A percentile compares a stretch with the other conserved stretches of the same genome.
Evolutionary conservation across 2,888 invertebrate genomes (phyloP).

Genomic region (Pachymerium ferrugineum): DNA sequence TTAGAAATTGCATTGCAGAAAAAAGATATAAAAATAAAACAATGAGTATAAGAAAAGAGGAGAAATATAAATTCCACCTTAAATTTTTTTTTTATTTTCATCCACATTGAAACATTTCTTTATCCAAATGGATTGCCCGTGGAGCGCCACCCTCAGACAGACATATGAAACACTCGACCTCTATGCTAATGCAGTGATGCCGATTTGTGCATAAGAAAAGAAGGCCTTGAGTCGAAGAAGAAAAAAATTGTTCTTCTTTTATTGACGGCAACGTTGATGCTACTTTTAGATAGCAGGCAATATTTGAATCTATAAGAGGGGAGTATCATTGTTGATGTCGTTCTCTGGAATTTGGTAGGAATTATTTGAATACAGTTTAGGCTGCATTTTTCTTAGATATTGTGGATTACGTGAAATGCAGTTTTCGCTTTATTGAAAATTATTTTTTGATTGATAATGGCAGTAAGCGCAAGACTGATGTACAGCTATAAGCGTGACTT

Average conservation of each 20-base stretch:
- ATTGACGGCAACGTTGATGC: not conserved
- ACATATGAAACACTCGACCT: constrained; percentile 4
- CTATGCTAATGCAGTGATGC: constrained; percentile 9
- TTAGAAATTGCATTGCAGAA: not conserved
- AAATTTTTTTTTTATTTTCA: not conserved
- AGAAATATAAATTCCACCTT: constrained; percentile 1
- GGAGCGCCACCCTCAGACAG: not conserved
- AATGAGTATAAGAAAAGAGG: not conserved
- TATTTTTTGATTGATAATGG: no score
- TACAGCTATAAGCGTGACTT: no score
- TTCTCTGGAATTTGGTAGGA: no score
- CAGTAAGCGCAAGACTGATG: no score
- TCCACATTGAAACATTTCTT: constrained; percentile 13
- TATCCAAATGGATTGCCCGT: constrained; percentile 8
- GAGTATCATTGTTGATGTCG: no score
- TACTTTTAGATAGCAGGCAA: not conserved
- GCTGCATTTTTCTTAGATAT: no score
- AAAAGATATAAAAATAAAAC: not conserved
- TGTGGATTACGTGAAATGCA: no score
- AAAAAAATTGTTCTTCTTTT: not conserved
- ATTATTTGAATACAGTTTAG: no score
- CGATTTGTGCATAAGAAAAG: constrained; percentile 13
- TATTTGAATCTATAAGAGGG: not conserved
- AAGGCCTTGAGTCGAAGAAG: not conserved
- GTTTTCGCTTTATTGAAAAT: no score